A percentile compares a stretch with the other conserved stretches of the same genome.
These are phyloP conservation scores for Amblyornis subalaris DNA, from an alignment of 2,113 vertebrate species.

Conservation along the genomic window DNA sequence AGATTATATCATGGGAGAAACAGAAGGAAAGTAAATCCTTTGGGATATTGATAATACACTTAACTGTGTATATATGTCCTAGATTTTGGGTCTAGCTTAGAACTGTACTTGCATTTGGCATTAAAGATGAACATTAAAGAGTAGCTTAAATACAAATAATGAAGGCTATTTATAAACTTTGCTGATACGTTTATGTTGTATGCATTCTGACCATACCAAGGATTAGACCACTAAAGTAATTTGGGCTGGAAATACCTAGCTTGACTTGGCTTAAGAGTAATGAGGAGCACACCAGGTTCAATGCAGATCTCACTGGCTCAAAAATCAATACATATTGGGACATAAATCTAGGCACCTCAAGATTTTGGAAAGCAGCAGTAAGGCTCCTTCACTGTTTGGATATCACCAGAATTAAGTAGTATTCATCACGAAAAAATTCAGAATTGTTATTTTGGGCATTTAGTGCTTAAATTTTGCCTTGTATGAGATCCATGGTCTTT, in stretches of 20 bases:
- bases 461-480: neutral
- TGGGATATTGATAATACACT: neutral
- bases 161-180: neutral
- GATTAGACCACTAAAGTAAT: neutral
- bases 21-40: neutral
- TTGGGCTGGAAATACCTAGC: neutral
- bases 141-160: neutral
- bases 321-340: neutral
- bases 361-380: neutral
- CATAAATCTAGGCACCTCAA: neutral
- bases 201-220: neutral
- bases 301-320: neutral
- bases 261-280: neutral
- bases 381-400: neutral
- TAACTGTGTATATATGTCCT: neutral
- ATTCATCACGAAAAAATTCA: neutral
- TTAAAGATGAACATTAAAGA: neutral
- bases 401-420: neutral
- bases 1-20: neutral
- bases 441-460: neutral
- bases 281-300: accelerated
- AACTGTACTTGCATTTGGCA: neutral
- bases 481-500: neutral
- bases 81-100: neutral
- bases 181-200: neutral